Evolutionary conservation across 2,888 invertebrate genomes (phyloP), one percentile per base, ranked within the genome.

Genomic region (Apamea anceps): DNA sequence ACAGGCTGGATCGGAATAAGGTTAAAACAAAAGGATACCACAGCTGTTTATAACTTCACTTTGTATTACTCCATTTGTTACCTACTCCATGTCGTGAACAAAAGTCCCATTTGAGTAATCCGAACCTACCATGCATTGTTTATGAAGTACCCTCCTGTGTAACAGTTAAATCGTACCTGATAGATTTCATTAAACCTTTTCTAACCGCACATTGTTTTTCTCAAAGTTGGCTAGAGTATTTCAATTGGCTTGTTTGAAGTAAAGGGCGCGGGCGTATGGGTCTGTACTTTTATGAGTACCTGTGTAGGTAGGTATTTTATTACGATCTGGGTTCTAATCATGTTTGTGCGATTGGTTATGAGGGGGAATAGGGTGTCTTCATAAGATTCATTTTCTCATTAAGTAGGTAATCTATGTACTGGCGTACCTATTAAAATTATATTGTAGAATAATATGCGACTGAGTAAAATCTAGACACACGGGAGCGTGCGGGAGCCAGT

Each of bases 151-250:
- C 80, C 80, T 82, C 71, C 60, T 65, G 73, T 80, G 72, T 81
- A 86, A 85, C 87, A 84, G 85, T 87, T 85, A 83, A 84, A 86
- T 80, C 65, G 74, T 85, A 86, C 82, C 77, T 86, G 85, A 88
- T 88, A 84, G 89, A 86, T 90, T 86, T 87, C 79, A 85, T 85
- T 86, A 79, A 81, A 86, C 88, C 77, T 81, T 89, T 84, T 67
- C 51, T 70, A 77, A 83, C 84, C 87, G 74, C 87, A 84, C 83
- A 79, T 90, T 86, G 87, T 85, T 89, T 87, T 90, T 84, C 81
- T 72, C 77, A 71, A 82, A 76, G 66, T 74, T 74, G 62, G 68
- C 65, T 37, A 70, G 87, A 89, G 86, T 90, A 89, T 89, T 89
- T 79, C 85, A 88, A 89, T 89, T 89, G 79, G 80, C 80, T 87